These are phyloP conservation scores for Drosophila pseudoananassae DNA, from an alignment of 1,140 invertebrate genomes.

Conservation along the genomic window DNA sequence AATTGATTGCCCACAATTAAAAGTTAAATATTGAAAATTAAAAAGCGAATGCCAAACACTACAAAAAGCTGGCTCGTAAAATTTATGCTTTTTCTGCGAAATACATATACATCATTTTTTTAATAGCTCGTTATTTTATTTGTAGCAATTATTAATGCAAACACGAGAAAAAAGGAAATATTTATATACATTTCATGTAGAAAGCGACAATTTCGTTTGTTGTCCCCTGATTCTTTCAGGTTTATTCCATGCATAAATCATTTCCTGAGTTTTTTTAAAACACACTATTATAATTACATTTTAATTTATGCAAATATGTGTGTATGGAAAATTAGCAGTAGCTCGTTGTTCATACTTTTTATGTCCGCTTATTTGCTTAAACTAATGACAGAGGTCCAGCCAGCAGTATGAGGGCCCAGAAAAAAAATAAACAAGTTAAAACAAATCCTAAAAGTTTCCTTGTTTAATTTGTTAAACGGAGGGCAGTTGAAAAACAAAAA, in stretches of 20 bases:
- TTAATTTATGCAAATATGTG: constrained; percentile 80
- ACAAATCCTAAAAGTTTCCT: constrained; percentile 23
- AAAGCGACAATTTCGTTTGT: constrained; percentile 58
- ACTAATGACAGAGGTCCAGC: constrained; percentile 65
- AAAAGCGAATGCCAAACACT: constrained; percentile 59
- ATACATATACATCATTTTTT: constrained; percentile 34
- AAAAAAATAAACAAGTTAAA: constrained; percentile 29
- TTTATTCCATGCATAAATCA: constrained; percentile 77
- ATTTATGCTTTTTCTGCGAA: constrained; percentile 36
- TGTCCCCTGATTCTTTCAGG: constrained; percentile 54
- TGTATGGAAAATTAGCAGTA: constrained; percentile 64
- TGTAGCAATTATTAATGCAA: constrained; percentile 81
- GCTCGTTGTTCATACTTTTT: constrained; percentile 25
- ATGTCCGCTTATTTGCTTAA: constrained; percentile 48
- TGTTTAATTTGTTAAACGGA: constrained; percentile 33
- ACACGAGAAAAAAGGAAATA: constrained; percentile 46
- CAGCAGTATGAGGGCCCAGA: background rate
- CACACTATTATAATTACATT: constrained; percentile 79
- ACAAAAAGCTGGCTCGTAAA: constrained; percentile 26
- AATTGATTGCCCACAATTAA: constrained; percentile 80
- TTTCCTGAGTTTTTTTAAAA: constrained; percentile 51
- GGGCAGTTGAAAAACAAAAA: constrained; percentile 14
- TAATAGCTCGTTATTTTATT: constrained; percentile 78
- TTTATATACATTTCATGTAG: constrained; percentile 44
- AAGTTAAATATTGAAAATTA: constrained; percentile 81